phyloP scores from a whole-genome alignment of 2,888 invertebrate genomes.

The Pyralis farinalis region DNA sequence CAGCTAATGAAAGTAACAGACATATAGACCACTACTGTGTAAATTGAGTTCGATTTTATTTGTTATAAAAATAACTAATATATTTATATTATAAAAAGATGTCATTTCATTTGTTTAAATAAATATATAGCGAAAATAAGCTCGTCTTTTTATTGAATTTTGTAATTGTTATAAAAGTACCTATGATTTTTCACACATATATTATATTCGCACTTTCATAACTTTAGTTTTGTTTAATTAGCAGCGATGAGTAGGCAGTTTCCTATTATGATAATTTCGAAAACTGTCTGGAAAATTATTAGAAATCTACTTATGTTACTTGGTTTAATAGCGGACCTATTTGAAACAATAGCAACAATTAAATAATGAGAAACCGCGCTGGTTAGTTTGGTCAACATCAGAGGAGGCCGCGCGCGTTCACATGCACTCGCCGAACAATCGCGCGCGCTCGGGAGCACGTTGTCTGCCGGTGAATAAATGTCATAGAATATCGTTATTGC shows the following conservation, averaged over 20 bases:
- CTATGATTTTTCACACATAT: constrained; percentile 3
- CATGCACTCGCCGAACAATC: constrained; percentile 29
- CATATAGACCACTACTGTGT: too few species aligned
- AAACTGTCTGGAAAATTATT: constrained; percentile 56
- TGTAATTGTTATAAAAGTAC: too few species aligned
- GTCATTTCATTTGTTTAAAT: too few species aligned
- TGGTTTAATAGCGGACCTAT: constrained; percentile 60
- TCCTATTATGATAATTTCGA: constrained; percentile 26
- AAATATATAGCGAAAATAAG: too few species aligned
- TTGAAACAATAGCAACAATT: constrained; percentile 70
- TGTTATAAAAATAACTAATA: too few species aligned
- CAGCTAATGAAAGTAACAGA: too few species aligned
- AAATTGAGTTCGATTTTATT: too few species aligned
- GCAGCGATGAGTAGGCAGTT: constrained; percentile 27
- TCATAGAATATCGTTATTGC: too few species aligned
- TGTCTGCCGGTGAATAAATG: constrained; percentile 19
- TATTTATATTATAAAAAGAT: too few species aligned
- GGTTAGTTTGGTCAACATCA: constrained; percentile 59
- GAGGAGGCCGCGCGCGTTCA: constrained; percentile 52
- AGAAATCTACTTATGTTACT: constrained; percentile 62
- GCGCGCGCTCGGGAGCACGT: constrained; percentile 11
- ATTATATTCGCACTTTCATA: constrained; percentile 8
- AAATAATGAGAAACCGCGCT: constrained; percentile 68
- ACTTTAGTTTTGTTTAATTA: constrained; percentile 13
- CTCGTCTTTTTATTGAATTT: too few species aligned